phyloP scores from a whole-genome alignment of 1,140 invertebrate genomes.

The Drosophila virilis region DNA sequence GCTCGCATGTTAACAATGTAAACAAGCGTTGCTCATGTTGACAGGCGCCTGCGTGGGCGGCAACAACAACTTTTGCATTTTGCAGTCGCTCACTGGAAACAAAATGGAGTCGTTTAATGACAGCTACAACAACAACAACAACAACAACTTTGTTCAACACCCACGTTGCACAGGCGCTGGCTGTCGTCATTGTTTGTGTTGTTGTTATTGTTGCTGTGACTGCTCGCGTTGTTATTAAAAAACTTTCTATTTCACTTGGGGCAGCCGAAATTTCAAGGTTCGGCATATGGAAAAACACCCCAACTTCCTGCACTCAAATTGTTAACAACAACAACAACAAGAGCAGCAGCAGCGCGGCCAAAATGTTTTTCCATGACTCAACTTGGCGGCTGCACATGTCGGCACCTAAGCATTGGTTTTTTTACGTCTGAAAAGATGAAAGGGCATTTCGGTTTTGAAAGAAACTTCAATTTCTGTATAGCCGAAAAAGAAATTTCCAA shows the following conservation, averaged over 20 bases:
- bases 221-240: conserved; percentile 47
- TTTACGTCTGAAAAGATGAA: background rate
- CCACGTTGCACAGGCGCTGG: conserved; percentile 25
- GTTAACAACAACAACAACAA: conserved; percentile 33
- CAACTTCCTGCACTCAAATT: conserved; percentile 42
- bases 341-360: conserved; percentile 22
- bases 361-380: conserved; percentile 41
- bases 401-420: conserved; percentile 7
- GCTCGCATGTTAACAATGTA: conserved; percentile 28
- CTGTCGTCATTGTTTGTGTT: conserved; percentile 26
- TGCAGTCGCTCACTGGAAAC: conserved; percentile 66
- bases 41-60: conserved; percentile 43
- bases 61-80: background rate
- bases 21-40: conserved; percentile 51
- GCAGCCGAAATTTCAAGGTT: conserved; percentile 53
- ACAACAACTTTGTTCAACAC: conserved; percentile 26
- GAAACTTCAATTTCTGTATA: too few species aligned
- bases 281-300: conserved; percentile 35
- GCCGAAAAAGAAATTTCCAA: too few species aligned
- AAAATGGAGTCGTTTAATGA: conserved; percentile 78
- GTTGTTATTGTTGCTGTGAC: conserved; percentile 3
- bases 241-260: conserved; percentile 61
- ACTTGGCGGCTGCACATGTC: conserved; percentile 31
- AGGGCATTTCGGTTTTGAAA: background rate
- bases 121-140: conserved; percentile 40